Percentiles rank a stretch among this genome's conserved stretches.
Conservation (phyloP, 1,140 invertebrate species). For the Bombus fervidus region DNA sequence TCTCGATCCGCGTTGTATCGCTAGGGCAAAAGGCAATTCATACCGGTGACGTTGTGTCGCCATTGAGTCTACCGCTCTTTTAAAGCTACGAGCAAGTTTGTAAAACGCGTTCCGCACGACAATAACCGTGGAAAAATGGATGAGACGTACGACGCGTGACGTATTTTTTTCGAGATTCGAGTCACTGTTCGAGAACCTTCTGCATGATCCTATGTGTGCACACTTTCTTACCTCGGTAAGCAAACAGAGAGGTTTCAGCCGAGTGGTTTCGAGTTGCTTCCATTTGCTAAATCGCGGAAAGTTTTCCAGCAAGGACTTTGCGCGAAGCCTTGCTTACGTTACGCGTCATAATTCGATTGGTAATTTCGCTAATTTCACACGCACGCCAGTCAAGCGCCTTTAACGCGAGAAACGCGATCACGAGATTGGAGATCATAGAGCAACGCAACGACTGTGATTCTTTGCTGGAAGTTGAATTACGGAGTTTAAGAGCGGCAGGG, state of each 20-base stretch:
- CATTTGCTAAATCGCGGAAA: conserved; percentile 32
- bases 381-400: too few relatives aligned
- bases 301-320: not conserved
- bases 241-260: conserved; percentile 17
- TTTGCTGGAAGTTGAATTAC: not conserved
- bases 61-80: too few relatives aligned
- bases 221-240: not conserved
- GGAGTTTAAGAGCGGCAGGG: too few relatives aligned
- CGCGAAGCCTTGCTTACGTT: not conserved
- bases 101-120: not conserved
- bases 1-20: not conserved
- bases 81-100: not conserved
- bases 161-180: not conserved
- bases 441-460: too few relatives aligned
- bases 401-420: too few relatives aligned
- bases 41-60: too few relatives aligned
- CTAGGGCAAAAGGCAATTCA: too few relatives aligned
- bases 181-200: too few relatives aligned
- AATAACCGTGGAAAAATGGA: not conserved
- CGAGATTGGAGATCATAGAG: too few relatives aligned
- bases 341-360: not conserved
- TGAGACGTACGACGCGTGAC: not conserved
- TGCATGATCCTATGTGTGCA: not conserved
- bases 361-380: not conserved
- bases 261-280: conserved; percentile 39